Evolutionary conservation across 92 coral and sea anemone genomes (phyloP).

Genomic region (Paragorgia papillata): DNA sequence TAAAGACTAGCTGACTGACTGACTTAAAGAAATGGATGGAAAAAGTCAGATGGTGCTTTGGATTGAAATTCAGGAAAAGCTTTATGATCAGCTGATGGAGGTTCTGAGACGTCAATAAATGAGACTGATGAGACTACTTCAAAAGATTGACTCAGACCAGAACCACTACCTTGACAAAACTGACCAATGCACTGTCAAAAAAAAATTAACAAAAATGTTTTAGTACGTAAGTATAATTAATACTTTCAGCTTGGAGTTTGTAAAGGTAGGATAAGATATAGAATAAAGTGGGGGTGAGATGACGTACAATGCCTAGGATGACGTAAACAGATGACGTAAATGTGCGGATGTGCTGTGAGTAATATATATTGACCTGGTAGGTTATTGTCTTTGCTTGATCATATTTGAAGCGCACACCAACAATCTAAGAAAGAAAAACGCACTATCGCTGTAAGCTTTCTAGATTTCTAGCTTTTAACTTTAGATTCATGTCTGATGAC

Average conservation of each 20-base stretch:
- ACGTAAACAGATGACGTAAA: no score
- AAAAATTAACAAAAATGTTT: no score
- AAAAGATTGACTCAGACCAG: constrained; percentile 60
- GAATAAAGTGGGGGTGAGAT: no score
- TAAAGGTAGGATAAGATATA: no score
- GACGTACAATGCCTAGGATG: no score
- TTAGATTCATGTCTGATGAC: no score
- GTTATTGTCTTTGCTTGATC: constrained; percentile 74
- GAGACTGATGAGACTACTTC: constrained; percentile 88
- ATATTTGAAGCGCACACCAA: constrained; percentile 84
- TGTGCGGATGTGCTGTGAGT: no score
- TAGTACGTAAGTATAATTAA: no score
- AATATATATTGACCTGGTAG: constrained; percentile 76
- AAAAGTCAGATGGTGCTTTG: constrained; percentile 82
- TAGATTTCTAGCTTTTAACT: no score
- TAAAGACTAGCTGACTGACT: background rate
- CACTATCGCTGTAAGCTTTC: no score
- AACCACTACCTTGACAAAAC: constrained; percentile 71
- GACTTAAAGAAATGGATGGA: constrained; percentile 68
- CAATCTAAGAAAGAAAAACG: constrained; percentile 56
- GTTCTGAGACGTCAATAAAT: constrained; percentile 81
- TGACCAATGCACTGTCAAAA: constrained; percentile 79
- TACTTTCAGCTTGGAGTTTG: no score
- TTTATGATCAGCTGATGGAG: constrained; percentile 68
- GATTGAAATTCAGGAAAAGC: constrained; percentile 92